Evolutionary conservation across 2,113 vertebrate species (phyloP).

Genomic region (Dicerorhinus sumatrensis): DNA sequence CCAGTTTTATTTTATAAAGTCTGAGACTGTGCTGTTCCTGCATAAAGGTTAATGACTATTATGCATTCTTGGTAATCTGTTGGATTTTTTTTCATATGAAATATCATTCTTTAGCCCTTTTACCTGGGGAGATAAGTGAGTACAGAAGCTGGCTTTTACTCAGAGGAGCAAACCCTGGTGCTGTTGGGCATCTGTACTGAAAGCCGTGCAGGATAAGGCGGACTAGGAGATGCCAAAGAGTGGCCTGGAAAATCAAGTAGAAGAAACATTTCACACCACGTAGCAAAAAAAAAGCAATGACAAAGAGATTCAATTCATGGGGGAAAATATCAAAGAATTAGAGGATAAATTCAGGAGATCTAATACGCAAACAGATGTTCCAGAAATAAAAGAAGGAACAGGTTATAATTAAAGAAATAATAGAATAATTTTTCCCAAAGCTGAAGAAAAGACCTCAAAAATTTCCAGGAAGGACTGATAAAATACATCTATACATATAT

Average conservation of each 20-base stretch:
- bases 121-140: background rate
- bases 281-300: background rate
- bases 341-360: background rate
- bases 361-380: background rate
- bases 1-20: background rate
- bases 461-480: background rate
- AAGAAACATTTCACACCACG: background rate
- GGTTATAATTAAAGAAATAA: background rate
- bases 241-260: background rate
- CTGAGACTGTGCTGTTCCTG: background rate
- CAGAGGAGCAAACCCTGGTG: background rate
- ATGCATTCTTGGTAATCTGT: background rate
- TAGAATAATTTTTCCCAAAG: background rate
- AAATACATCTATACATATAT: background rate
- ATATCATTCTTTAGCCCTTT: background rate
- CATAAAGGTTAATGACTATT: background rate
- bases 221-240: background rate
- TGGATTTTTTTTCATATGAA: background rate
- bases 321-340: background rate
- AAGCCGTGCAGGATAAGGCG: background rate
- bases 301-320: background rate
- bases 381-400: background rate
- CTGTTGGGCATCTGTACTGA: background rate
- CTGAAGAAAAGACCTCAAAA: background rate
- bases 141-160: background rate